Evolutionary conservation across 2,113 vertebrate genomes (phyloP).

Genomic region (Microcebus tavaratra): DNA sequence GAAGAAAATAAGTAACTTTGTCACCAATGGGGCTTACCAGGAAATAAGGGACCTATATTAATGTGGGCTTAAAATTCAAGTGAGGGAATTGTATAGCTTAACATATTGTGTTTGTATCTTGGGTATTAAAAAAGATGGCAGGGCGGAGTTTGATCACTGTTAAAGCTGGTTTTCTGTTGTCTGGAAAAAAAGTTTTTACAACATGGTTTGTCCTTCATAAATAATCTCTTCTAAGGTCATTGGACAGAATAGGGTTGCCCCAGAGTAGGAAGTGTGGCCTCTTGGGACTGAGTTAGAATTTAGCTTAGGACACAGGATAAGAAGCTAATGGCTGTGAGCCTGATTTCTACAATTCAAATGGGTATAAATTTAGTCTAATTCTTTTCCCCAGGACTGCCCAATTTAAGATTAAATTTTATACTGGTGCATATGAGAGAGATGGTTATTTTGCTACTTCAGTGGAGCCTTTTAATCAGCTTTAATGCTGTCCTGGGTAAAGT

Average conservation of each 20-base stretch:
- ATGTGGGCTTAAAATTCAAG: slow-evolving; percentile 27
- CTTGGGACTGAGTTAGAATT: not conserved
- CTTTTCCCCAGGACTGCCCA: not conserved
- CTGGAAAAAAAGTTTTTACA: not conserved
- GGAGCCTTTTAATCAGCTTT: slow-evolving; percentile 50
- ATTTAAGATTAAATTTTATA: slow-evolving; percentile 41
- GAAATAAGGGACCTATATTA: not conserved
- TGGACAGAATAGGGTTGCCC: not conserved
- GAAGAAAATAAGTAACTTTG: slow-evolving; percentile 24
- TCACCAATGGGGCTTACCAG: not conserved
- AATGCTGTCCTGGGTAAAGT: slow-evolving; percentile 51
- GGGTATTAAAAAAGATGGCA: not conserved
- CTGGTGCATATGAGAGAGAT: not conserved
- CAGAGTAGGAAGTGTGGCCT: not conserved
- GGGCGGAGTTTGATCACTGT: not conserved
- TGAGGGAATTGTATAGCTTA: not conserved
- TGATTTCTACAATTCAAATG: not conserved
- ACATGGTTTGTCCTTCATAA: not conserved
- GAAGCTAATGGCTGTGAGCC: not conserved
- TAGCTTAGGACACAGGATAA: not conserved
- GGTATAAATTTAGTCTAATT: not conserved
- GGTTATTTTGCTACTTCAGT: slow-evolving; percentile 24
- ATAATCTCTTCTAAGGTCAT: not conserved
- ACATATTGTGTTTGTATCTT: not conserved
- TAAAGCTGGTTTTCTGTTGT: not conserved